Evolutionary conservation across 92 coral and sea anemone genomes (phyloP), one percentile per base, ranked within the genome.

Genomic region (Zoanthus solanderi): DNA sequence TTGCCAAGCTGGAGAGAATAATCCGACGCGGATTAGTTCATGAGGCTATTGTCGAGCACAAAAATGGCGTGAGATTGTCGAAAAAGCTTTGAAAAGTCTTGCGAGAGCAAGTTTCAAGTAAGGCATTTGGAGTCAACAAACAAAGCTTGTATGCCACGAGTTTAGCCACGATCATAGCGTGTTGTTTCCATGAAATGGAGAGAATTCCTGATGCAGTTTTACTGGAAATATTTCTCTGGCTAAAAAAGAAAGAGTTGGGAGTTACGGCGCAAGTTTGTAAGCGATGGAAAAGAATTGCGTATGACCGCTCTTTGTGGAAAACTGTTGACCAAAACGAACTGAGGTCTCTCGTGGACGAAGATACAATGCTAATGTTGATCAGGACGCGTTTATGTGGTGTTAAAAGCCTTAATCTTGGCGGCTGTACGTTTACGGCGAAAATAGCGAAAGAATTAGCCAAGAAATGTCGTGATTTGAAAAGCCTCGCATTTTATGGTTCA

Each of bases 301-400:
- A 97, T 95, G 99, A 97, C 84, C 94, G 97, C 12, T 94, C 97
- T n/a, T 91, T 97, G 54, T 97, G 99, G 99, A 87, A 90, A 71
- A 93, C 88, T 44, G 95, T 97, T 46, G 94, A 97, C 90, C 87
- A 95, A 89, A 93, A 91, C 90, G 97, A 94, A 86, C 91, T 95
- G 57, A 83, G 88, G 46, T 91, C 96, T 54, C 91, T 93, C 88
- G 91, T 92, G 53, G 94, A 94, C 83, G 98, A 97, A 92, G 94
- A 85, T 76, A 97, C 98, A 66, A 84, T 97, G 90, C 78, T 97
- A 81, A 95, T 95, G 96, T 92, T 97, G 91, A 93, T 97, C 88
- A 92, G 93, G 89, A 97, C 99, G 73, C 96, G 99, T 78, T 93
- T 97, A 90, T 93, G 94, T 15, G 93, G 98, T 83, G 95, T 95